Base-by-base conservation (phyloP, 1,140 invertebrate genomes). In the Eubasilissa regina region DNA sequence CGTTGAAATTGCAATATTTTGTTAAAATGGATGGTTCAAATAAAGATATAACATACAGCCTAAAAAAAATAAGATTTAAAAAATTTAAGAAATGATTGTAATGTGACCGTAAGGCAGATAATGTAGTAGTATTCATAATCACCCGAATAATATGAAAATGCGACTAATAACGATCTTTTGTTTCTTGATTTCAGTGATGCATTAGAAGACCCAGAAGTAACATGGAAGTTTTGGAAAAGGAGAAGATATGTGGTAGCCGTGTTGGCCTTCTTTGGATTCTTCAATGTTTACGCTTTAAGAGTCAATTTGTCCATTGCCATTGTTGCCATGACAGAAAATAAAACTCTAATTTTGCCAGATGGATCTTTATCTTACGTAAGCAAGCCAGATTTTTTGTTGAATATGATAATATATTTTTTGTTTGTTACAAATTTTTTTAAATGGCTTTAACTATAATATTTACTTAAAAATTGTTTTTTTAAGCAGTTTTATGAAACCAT, bases 241-340 rank as follows among this genome's bases (percentile, higher is more conserved):
- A 87, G 93, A 83, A 88, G 95, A 60, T 93, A 95, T 83, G 85
- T 95, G 47, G 92, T 97, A 12, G 93, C 94, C 0, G 84, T 95
- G 0, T 84, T 97, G 80, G 93, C 94, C 0, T 97, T 97, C 86
- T 91, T 97, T 79, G 97, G 96, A 8, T 97, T 97, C 89, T 94
- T 96, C 87, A 95, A 96, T 84, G 92, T 96, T 0, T 97, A 98
- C 87, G 93, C 95, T 15, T 87, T 97, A 77, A 90, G 97, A 35
- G 96, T 96, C 0, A 98, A 97, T 87, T 88, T 98, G 13, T 96
- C 94, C 68, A 94, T 98, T 19, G 96, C 96, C 3, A 95, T 97
- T 79, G 95, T 98, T 17, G 95, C 95, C 25, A 98, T 98, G 94
- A 94, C 93, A 0, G 91, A 93, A 77, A 91, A 91, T 45, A 86